Conservation (phyloP, 2,113 vertebrate species). For the Rana temporaria region DNA sequence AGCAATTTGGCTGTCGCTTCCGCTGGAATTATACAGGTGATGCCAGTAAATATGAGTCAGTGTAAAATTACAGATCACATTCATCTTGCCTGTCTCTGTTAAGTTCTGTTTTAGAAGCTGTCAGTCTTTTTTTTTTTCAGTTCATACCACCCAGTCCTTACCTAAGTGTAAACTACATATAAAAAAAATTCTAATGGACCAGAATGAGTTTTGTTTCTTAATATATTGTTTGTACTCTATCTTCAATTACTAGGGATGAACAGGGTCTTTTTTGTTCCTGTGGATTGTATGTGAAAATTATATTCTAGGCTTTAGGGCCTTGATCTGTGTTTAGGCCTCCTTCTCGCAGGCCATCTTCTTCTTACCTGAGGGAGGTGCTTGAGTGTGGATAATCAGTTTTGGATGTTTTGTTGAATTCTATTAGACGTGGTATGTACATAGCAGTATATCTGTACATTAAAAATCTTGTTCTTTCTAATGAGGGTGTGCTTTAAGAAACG, state of each 20-base stretch:
- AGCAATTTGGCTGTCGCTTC: constrained; percentile 27
- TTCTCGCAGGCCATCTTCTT: constrained; percentile 36
- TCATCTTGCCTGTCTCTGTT: constrained; percentile 27
- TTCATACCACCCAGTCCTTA: constrained; percentile 29
- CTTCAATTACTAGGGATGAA: background rate
- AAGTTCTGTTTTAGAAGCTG: constrained; percentile 31
- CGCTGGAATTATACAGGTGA: constrained; percentile 35
- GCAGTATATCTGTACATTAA: constrained; percentile 41
- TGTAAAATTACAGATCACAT: constrained; percentile 22
- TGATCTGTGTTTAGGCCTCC: constrained; percentile 22
- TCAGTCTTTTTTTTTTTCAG: constrained; percentile 17
- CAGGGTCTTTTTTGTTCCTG: background rate
- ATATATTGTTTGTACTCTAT: constrained; percentile 28
- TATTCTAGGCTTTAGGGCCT: background rate
- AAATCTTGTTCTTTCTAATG: constrained; percentile 38
- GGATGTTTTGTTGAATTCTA: background rate
- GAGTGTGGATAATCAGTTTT: background rate
- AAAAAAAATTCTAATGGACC: background rate
- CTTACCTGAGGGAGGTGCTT: fast-evolving
- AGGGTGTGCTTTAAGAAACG: background rate
- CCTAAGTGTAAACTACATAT: constrained; percentile 5
- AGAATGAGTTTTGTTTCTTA: constrained; percentile 17
- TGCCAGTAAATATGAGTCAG: constrained; percentile 36
- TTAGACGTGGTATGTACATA: background rate
- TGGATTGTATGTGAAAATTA: constrained; percentile 4